Conservation (phyloP, 1,140 invertebrate species). For the Bombus haemorrhoidalis region DNA sequence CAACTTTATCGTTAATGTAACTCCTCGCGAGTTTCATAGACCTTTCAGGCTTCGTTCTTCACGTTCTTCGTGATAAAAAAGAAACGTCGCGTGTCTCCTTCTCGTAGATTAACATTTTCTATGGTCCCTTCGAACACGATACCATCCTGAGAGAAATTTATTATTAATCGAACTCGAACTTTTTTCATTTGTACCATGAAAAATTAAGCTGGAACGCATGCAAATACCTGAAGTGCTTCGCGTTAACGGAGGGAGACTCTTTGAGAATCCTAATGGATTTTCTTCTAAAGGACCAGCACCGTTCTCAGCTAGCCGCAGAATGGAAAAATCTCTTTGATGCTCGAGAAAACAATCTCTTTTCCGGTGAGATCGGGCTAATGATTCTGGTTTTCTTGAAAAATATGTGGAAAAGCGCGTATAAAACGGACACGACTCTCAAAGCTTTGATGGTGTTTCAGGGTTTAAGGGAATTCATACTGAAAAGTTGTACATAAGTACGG, state of each 20-base stretch:
- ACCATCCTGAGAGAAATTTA: neutral
- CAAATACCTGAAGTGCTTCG: neutral
- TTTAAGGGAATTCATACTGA: slow-evolving; percentile 18
- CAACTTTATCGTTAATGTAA: slow-evolving; percentile 28
- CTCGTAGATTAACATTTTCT: neutral
- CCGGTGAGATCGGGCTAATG: slow-evolving; percentile 5
- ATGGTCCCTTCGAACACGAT: neutral
- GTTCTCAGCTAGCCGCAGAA: neutral
- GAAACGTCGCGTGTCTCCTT: slow-evolving; percentile 6
- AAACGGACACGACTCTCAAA: neutral
- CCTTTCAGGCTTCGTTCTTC: neutral
- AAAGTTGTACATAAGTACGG: neutral
- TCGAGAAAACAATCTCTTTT: slow-evolving; percentile 19
- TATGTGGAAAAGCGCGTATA: neutral
- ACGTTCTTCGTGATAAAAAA: no score
- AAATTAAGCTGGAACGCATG: neutral
- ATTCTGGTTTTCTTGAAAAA: slow-evolving; percentile 31
- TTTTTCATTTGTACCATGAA: neutral
- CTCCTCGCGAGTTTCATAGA: neutral
- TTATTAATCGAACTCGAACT: neutral
- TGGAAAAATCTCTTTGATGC: slow-evolving; percentile 18
- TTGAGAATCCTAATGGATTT: neutral
- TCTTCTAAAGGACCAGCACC: neutral
- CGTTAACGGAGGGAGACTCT: neutral
- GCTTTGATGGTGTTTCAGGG: slow-evolving; percentile 23